phyloP scores from a whole-genome alignment of 2,888 invertebrate genomes.

The Sympetrum striolatum region DNA sequence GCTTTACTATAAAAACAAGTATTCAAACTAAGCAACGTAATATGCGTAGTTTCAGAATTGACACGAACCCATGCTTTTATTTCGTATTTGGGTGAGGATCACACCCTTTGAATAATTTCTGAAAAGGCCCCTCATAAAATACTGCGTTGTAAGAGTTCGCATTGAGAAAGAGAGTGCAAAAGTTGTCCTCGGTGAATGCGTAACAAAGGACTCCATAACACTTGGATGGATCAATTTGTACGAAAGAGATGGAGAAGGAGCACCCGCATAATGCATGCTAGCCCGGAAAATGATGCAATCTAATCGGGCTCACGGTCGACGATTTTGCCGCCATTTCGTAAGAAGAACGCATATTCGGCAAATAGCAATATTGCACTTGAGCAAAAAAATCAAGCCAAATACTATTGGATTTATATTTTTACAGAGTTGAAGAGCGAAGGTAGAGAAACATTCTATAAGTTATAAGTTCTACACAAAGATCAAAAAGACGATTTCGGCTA shows the following conservation, averaged over 20 bases:
- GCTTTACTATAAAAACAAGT: too few species aligned
- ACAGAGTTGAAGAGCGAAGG: too few species aligned
- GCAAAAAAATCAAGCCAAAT: too few species aligned
- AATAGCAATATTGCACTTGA: too few species aligned
- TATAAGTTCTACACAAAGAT: too few species aligned
- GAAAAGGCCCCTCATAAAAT: background rate
- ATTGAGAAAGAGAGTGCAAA: background rate
- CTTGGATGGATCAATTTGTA: background rate
- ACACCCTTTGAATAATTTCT: too few species aligned
- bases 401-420: too few species aligned
- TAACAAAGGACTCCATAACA: background rate
- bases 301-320: background rate
- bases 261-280: background rate
- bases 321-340: background rate
- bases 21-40: too few species aligned
- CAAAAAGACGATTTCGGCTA: too few species aligned
- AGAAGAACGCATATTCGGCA: background rate
- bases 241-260: background rate
- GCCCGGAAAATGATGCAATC: background rate
- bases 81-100: background rate
- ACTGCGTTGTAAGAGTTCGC: background rate
- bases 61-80: background rate
- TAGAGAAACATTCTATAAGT: too few species aligned
- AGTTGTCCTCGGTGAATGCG: background rate
- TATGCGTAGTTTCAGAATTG: background rate